Evolutionary conservation across 2,888 invertebrate genomes (phyloP).

Genomic region (Agrochola lota): DNA sequence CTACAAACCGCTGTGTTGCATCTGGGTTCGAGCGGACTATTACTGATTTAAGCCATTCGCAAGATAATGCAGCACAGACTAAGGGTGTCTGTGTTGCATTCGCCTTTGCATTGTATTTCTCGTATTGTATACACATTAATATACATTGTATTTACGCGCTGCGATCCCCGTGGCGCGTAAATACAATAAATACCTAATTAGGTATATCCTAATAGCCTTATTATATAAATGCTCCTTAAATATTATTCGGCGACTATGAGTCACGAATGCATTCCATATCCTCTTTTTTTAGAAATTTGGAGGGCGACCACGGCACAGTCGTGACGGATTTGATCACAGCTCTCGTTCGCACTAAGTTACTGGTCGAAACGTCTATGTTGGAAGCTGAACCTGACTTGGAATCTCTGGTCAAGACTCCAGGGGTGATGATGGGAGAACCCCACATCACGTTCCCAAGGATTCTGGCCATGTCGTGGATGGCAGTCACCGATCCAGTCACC

Average conservation of each 20-base stretch:
- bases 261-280: neutral
- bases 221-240: too few species aligned
- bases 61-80: too few species aligned
- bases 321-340: constrained; percentile 78
- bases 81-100: too few species aligned
- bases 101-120: too few species aligned
- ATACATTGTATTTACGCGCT: too few species aligned
- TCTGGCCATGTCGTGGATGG: constrained; percentile 81
- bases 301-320: constrained; percentile 81
- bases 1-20: too few species aligned
- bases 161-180: too few species aligned
- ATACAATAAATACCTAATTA: too few species aligned
- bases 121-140: too few species aligned
- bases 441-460: constrained; percentile 83
- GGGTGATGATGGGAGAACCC: constrained; percentile 83
- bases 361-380: constrained; percentile 80
- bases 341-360: constrained; percentile 76
- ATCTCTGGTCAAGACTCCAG: constrained; percentile 80
- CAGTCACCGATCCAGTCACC: constrained; percentile 78
- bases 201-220: too few species aligned
- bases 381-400: constrained; percentile 84
- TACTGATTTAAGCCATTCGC: too few species aligned
- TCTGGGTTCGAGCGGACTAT: too few species aligned
- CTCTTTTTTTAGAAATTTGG: constrained; percentile 76
- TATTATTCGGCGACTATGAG: neutral